Conservation (phyloP, 2,113 vertebrate species). For the Guaruba guarouba region DNA sequence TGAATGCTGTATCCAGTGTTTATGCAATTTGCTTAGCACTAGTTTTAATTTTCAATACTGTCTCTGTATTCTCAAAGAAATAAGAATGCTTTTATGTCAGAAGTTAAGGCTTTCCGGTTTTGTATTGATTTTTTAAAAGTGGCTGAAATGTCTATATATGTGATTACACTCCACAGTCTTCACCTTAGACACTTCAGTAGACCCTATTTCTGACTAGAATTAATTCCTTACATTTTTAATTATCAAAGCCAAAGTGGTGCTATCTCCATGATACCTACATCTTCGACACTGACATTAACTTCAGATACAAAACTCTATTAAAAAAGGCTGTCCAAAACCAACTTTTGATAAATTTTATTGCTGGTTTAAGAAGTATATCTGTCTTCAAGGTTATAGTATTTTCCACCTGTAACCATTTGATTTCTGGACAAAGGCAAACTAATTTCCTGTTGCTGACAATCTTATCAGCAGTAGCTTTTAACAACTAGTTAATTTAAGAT, state of each 20-base stretch:
- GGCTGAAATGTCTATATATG: background rate
- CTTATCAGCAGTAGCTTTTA: slow-evolving; percentile 32
- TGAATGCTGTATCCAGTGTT: background rate
- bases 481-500: background rate
- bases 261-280: background rate
- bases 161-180: background rate
- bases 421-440: background rate
- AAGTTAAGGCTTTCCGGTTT: background rate
- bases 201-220: background rate
- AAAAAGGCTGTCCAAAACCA: background rate
- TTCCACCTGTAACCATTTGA: background rate
- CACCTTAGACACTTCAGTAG: background rate
- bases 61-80: background rate
- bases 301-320: background rate
- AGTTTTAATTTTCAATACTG: background rate
- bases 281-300: background rate
- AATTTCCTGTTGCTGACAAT: slow-evolving; percentile 41
- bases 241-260: background rate
- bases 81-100: background rate
- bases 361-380: background rate
- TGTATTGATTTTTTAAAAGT: background rate
- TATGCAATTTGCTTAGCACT: background rate
- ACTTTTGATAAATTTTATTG: background rate
- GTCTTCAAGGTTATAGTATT: background rate
- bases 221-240: background rate